Base-by-base conservation (phyloP, 2,888 invertebrate genomes). In the Eulithis testata region DNA sequence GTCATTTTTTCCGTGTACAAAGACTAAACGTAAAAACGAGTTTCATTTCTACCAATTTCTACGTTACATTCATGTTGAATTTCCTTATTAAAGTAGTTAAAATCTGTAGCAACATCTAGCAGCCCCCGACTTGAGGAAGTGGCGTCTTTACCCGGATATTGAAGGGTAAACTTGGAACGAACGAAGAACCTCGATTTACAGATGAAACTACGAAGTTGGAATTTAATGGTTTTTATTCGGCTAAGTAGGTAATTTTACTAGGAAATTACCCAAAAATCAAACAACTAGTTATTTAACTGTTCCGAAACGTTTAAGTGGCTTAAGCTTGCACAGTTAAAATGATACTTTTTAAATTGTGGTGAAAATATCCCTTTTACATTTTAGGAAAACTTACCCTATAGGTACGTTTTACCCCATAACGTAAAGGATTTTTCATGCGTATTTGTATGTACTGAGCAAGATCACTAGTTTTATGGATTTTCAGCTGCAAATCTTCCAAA, bases 91-190 rank as follows among this genome's bases (percentile, higher is more conserved):
- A 63, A 66, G 63, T 63, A 60, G 62, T 62, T 58, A 62, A 63
- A 66, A 63, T 63, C 59, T 59, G 52, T 59, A 57, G 56, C 63
- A 66, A 51, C 52, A 58, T 66, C 57, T 62, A 53, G 31, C 52
- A 57, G 12, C 31, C 51, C 14, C 21, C 21, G 51, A 45, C 43
- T 37, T 49, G 4, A 45, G 76, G 77, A 78, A 72, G 76, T 71
- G 65, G 71, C 72, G 68, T 71, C 74, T 76, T 74, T 74, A 71
- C 65, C 75, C 77, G 79, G 81, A 81, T 76, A 81, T 80, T 77
- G 79, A 78, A 78, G 73, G 73, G 77, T 76, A 75, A 79, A 78
- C 76, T 66, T 65, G 59, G 11, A 57, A 51, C 57, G 37, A 52
- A 55, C 54, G 45, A 45, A 62, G 45, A 55, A 45, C 51, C 50